Evolutionary conservation across 2,797 vertebrate genomes (phyloP), one percentile per base, ranked within the genome.

Genomic region (Micrastur ruficollis): DNA sequence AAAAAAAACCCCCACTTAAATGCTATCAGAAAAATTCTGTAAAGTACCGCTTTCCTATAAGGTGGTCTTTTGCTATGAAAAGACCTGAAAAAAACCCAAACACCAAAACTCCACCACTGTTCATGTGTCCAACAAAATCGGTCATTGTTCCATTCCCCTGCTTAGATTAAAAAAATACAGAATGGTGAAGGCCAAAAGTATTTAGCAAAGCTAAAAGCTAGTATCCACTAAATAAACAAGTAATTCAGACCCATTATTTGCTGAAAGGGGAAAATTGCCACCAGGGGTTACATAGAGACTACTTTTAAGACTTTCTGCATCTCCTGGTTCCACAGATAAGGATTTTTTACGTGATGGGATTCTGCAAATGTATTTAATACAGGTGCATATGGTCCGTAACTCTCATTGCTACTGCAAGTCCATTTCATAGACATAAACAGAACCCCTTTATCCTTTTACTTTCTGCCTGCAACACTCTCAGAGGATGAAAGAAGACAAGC

Each of bases 31-130:
- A 76, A 96, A 95, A 9, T 74, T 82, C 72, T 86, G 62, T 61
- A 29, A 96, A 90, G 42, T 81, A 80, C 40, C 91, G 81, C 32
- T 90, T 96, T 56, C 85, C 94, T 49, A 68, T 74, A 52, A 94
- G 49, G 50, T 86, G 87, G 11, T 95, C 75, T 75, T 93, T 93
- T 53, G 29, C 90, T 93, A 31, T 66, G 84, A 90, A 90, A 22
- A 34, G 91, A 96, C 38, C 34, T 89, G 59, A 87, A 95, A 87
- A 93, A 75, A 5, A 2, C 2, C 16, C 62, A 67, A 55, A 62
- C 3, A 9, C 29, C 6, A 6, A 76, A 67, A 27, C 12, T 21
- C 31, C 16, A 27, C 5, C 23, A 53, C 8, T 4, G 6, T 65
- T 66, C 55, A 59, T 63, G 71, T 40, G 67, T 90, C 14, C 32